phyloP scores from a whole-genome alignment of 2,888 invertebrate species.

The Cataglyphis livida region DNA sequence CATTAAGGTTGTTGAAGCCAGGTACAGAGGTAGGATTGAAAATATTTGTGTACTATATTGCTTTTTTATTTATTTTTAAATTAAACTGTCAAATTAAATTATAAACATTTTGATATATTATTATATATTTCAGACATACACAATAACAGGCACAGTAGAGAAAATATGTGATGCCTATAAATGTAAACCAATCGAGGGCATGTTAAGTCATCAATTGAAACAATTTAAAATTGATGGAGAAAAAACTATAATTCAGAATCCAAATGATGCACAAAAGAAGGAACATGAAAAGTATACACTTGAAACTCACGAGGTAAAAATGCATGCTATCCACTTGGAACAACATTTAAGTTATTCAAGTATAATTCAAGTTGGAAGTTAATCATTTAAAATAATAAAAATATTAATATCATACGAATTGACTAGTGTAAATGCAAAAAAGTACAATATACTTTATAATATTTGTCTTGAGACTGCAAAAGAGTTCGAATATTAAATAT shows the following conservation, averaged over 20 bases:
- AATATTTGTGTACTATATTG: background rate
- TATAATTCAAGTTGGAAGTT: background rate
- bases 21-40: constrained; percentile 91
- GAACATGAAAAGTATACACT: constrained; percentile 99
- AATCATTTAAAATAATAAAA: background rate
- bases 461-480: too few relatives aligned
- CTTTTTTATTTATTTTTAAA: background rate
- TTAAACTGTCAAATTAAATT: background rate
- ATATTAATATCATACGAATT: too few relatives aligned
- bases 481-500: too few relatives aligned
- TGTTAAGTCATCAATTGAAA: constrained; percentile 97
- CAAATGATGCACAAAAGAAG: constrained; percentile 97
- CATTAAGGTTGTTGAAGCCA: constrained; percentile 95
- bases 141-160: constrained; percentile 96
- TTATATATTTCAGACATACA: constrained; percentile 90
- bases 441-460: too few relatives aligned
- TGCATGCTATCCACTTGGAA: constrained; percentile 93
- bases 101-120: background rate
- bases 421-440: too few relatives aligned
- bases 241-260: constrained; percentile 98
- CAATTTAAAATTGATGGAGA: constrained; percentile 99
- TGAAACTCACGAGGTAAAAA: constrained; percentile 99
- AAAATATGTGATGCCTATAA: constrained; percentile 97
- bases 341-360: constrained; percentile 78
- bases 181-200: constrained; percentile 99